Conservation (phyloP, 64 coral and sea anemone species). For the Stylophora pistillata region DNA sequence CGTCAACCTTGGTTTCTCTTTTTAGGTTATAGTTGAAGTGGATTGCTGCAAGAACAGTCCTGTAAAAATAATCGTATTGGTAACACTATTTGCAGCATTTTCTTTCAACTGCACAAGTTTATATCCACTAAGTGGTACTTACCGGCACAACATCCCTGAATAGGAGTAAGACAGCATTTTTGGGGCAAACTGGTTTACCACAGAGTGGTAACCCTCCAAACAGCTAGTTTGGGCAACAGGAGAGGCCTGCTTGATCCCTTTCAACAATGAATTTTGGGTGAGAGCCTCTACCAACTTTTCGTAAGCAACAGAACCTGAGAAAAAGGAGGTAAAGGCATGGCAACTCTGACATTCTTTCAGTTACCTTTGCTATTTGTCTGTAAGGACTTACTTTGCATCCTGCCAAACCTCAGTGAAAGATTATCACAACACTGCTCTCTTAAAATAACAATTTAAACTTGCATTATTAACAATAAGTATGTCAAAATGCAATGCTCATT, state of each 20-base stretch:
- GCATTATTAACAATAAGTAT: no score
- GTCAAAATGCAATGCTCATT: no score
- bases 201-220: not conserved
- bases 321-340: not conserved
- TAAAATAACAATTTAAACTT: no score
- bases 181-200: no score
- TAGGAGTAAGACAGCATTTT: not conserved
- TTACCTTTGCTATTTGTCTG: not conserved
- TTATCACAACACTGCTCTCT: no score
- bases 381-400: not conserved
- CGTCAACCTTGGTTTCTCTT: not conserved
- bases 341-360: not conserved
- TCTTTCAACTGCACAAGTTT: not conserved
- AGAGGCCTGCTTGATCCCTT: not conserved
- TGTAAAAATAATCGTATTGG: not conserved
- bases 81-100: not conserved
- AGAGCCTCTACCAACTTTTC: not conserved
- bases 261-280: not conserved
- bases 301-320: not conserved
- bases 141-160: not conserved
- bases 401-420: no score
- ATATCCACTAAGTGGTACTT: not conserved
- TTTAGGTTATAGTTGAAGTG: constrained; percentile 28
- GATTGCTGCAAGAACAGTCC: constrained; percentile 1
- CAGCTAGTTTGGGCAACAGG: not conserved